Conservation (phyloP, 1,140 invertebrate species). For the Trigoniulus corallinus region DNA sequence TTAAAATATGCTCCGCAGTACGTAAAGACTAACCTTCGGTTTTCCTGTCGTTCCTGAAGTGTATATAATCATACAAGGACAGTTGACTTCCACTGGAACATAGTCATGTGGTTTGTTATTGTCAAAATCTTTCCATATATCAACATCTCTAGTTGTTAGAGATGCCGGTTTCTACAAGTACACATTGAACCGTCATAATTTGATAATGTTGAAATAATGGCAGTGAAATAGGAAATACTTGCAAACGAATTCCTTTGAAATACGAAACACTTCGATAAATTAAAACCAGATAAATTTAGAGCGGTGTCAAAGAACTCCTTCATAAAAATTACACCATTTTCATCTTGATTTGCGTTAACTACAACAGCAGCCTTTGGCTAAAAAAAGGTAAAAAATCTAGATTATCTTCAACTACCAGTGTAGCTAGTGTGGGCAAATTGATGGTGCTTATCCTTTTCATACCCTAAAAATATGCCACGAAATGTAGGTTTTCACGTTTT, state of each 20-base stretch:
- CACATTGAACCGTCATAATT: too few species aligned
- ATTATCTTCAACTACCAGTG: too few species aligned
- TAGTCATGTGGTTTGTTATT: constrained; percentile 49
- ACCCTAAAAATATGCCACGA: too few species aligned
- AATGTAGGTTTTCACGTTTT: too few species aligned
- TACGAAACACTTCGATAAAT: neutral
- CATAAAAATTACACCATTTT: neutral
- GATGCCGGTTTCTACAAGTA: too few species aligned
- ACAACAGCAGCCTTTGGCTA: neutral
- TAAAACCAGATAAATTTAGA: neutral
- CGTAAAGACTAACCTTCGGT: constrained; percentile 21
- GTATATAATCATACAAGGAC: constrained; percentile 80
- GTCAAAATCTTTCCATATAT: constrained; percentile 22
- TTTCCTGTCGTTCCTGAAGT: constrained; percentile 76
- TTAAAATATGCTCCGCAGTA: too few species aligned
- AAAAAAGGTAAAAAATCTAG: too few species aligned
- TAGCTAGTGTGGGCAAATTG: too few species aligned
- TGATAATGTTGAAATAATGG: too few species aligned
- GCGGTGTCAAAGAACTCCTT: neutral
- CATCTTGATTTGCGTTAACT: neutral
- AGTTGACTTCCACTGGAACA: constrained; percentile 68
- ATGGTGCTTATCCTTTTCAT: too few species aligned
- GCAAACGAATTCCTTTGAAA: neutral
- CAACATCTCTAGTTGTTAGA: neutral
- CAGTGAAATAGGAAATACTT: too few species aligned